Conservation (phyloP, 2,888 invertebrate genomes). For the Kryphioiulus occultus region DNA sequence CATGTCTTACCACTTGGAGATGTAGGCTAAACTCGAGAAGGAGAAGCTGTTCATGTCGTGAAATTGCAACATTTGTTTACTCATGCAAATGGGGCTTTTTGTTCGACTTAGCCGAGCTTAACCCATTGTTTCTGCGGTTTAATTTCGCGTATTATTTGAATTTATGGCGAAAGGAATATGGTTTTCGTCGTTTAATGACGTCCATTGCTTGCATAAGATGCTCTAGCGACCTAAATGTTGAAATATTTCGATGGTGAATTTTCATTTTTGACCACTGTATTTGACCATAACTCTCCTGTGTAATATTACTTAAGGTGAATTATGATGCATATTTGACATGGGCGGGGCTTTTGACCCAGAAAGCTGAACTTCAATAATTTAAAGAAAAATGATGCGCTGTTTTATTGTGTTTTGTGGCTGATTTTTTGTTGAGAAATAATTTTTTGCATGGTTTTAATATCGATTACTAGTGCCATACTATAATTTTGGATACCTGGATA, state of each 20-base stretch:
- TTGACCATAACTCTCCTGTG: neutral
- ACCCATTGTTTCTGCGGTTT: neutral
- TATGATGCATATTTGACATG: neutral
- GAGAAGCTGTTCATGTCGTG: neutral
- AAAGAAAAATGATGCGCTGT: neutral
- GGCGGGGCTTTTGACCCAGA: neutral
- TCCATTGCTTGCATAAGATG: neutral
- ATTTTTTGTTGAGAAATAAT: neutral
- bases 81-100: slow-evolving; percentile 1
- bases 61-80: slow-evolving; percentile 3
- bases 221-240: neutral
- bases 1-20: neutral
- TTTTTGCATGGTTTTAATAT: too few relatives aligned
- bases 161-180: neutral
- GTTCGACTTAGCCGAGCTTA: neutral
- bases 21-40: neutral
- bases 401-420: neutral
- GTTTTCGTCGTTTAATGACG: neutral
- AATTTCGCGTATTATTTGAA: neutral
- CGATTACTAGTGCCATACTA: too few relatives aligned
- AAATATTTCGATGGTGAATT: neutral
- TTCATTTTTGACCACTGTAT: neutral
- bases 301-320: neutral
- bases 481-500: too few relatives aligned
- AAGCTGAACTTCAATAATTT: neutral